Evolutionary conservation across 1,140 invertebrate species (phyloP).

Genomic region (Acromyrmex charruanus): DNA sequence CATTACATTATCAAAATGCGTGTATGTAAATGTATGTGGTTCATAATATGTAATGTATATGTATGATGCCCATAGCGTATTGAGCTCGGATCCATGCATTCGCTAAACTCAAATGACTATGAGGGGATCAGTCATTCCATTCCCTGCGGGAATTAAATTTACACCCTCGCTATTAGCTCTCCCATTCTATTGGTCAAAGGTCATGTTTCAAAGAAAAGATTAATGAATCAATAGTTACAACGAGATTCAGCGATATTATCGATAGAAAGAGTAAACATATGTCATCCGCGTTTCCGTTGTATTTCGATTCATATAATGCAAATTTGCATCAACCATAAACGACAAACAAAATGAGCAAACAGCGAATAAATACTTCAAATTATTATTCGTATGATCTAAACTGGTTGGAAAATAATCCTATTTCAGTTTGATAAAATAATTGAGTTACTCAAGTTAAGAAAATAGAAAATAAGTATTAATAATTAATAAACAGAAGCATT

Average conservation of each 20-base stretch:
- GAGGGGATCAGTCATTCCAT: constrained; percentile 1
- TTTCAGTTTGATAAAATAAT: background rate
- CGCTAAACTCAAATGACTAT: background rate
- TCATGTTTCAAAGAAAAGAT: constrained; percentile 20
- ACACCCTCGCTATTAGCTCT: background rate
- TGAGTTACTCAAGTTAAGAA: background rate
- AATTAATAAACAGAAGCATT: background rate
- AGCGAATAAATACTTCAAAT: background rate
- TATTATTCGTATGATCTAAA: background rate
- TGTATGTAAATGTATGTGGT: background rate
- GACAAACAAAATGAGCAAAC: constrained; percentile 9
- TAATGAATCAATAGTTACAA: constrained; percentile 31
- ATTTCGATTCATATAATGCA: constrained; percentile 20
- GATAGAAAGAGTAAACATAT: background rate
- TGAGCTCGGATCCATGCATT: background rate
- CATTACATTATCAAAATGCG: background rate
- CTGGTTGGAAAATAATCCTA: background rate
- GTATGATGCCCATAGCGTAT: background rate
- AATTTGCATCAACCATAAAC: background rate
- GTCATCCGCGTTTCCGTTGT: background rate
- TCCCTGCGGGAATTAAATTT: constrained; percentile 40
- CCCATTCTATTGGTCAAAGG: background rate
- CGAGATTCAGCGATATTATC: constrained; percentile 2
- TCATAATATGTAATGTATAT: background rate
- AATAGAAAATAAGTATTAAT: constrained; percentile 15